phyloP scores from a whole-genome alignment of 2,113 vertebrate species.

The Elgaria multicarinata region DNA sequence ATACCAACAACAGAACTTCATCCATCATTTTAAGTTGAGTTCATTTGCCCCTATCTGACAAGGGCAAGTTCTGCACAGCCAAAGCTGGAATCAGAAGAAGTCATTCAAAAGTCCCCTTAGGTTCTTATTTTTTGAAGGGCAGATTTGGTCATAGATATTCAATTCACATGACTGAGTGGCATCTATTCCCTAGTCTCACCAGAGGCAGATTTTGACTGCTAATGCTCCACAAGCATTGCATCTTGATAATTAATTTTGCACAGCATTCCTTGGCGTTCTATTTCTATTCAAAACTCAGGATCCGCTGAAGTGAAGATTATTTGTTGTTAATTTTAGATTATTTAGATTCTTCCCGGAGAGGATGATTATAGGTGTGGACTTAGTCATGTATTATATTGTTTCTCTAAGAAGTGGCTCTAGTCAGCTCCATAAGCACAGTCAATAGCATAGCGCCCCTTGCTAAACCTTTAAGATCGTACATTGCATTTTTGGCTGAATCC shows the following conservation, averaged over 20 bases:
- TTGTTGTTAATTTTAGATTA: constrained; percentile 53
- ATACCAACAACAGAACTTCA: neutral
- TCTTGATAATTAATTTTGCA: constrained; percentile 59
- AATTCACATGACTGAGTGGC: constrained; percentile 26
- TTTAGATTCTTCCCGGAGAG: constrained; percentile 49
- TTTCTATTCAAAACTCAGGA: constrained; percentile 58
- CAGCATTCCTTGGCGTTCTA: constrained; percentile 49
- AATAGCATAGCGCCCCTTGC: constrained; percentile 59
- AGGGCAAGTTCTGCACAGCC: neutral
- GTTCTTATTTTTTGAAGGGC: constrained; percentile 45
- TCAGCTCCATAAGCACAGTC: constrained; percentile 42
- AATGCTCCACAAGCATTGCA: constrained; percentile 32
- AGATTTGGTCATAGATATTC: constrained; percentile 46
- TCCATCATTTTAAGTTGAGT: constrained; percentile 2
- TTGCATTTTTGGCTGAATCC: constrained; percentile 57
- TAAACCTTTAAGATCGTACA: constrained; percentile 48
- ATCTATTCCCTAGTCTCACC: constrained; percentile 46
- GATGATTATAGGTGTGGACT: constrained; percentile 36
- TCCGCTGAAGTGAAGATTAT: constrained; percentile 36
- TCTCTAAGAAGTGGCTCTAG: constrained; percentile 19
- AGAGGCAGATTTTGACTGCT: constrained; percentile 48
- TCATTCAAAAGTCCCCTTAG: neutral
- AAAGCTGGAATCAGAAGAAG: neutral
- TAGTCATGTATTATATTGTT: neutral
- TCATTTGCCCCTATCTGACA: constrained; percentile 2